Base-by-base conservation (phyloP, 2,888 invertebrate genomes). In the Synanthedon vespiformis region DNA sequence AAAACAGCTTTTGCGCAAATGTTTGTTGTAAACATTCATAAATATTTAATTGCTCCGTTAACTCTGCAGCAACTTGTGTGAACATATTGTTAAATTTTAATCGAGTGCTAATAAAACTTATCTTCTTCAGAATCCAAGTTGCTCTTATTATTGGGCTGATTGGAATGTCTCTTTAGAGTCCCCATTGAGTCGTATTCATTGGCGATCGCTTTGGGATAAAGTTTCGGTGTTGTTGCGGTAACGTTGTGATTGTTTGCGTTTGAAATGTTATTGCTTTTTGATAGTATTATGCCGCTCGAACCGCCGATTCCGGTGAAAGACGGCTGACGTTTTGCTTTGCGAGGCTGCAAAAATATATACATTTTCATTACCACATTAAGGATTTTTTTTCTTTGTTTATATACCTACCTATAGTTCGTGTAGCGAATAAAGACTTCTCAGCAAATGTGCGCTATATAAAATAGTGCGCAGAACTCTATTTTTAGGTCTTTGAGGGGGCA, bases 101-200 rank as follows among this genome's bases (percentile, higher is more conserved):
- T 34, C 1, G 10, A 34, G 8, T 34, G 0, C 14, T 44, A 91
- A 67, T 91, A 91, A 66, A 91, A 92, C 64, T 91, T 91, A 58
- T 92, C 92, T 55, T 91, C 91, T 63, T 92, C 92, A 6, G 89
- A 70, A 60, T 91, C 91, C 16, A 90, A 79, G 56, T 91, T 89
- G 56, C 83, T 90, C 51, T 89, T 89, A 40, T 90, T 91, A 67
- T 93, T 93, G 27, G 87, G 84, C 48, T 92, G 92, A 89, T 79
- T 94, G 88, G 94, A 93, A 72, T 94, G 94, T 51, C 94, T 83
- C 61, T 93, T 90, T 44, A 94, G 75, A 0, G 94, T 94, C 13
- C 93, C 92, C 52, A 93, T 91, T 0, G 86, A 76, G 68, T 95
- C 94, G 67, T 93, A 94, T 59, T 95, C 95, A 56, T 93, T 93